phyloP scores from a whole-genome alignment of 1,140 invertebrate genomes.

The Listronotus bonariensis region DNA sequence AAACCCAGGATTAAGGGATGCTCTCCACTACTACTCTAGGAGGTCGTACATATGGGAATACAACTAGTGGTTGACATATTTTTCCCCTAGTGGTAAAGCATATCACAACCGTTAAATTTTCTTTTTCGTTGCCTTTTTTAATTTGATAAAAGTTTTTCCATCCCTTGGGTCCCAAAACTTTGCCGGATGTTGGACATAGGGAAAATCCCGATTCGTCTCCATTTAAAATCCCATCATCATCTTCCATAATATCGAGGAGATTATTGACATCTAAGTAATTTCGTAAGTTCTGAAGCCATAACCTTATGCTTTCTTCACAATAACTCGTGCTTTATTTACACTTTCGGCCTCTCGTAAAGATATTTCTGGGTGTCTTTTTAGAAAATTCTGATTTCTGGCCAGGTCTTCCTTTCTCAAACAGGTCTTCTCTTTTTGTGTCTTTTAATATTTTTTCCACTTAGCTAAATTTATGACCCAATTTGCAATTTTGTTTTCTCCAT shows the following conservation, averaged over 20 bases:
- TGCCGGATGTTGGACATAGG: slow-evolving; percentile 43
- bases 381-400: too few relatives aligned
- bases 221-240: slow-evolving; percentile 23
- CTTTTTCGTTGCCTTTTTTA: slow-evolving; percentile 43
- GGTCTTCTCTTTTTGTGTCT: too few relatives aligned
- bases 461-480: too few relatives aligned
- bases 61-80: slow-evolving; percentile 8
- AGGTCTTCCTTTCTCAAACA: too few relatives aligned
- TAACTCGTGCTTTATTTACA: too few relatives aligned
- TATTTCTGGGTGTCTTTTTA: too few relatives aligned
- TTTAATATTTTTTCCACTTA: too few relatives aligned
- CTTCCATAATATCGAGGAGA: slow-evolving; percentile 2
- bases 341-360: too few relatives aligned
- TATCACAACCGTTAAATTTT: slow-evolving; percentile 47
- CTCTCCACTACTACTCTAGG: slow-evolving; percentile 36
- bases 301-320: too few relatives aligned
- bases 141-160: slow-evolving; percentile 47
- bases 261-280: too few relatives aligned
- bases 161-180: slow-evolving; percentile 44
- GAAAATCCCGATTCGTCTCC: slow-evolving; percentile 46
- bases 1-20: slow-evolving; percentile 45
- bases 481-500: too few relatives aligned
- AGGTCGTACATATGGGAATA: slow-evolving; percentile 35
- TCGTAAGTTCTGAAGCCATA: too few relatives aligned
- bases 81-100: slow-evolving; percentile 46